Evolutionary conservation across 1,140 invertebrate species (phyloP), one percentile per base, ranked within the genome.

Genomic region (Solen grandis): DNA sequence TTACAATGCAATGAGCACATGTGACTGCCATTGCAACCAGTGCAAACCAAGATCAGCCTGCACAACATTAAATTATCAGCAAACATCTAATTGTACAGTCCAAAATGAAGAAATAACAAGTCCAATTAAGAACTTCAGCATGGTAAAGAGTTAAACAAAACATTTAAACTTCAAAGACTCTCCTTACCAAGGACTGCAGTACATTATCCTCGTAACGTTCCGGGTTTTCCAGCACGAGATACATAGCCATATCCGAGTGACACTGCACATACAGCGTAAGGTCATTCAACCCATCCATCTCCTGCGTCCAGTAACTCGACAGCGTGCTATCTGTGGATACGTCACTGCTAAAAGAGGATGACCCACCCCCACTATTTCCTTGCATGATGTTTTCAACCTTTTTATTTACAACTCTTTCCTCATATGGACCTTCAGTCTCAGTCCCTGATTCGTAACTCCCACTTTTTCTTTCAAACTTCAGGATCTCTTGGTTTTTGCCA

Each of bases 231-330:
- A 80, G 72, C n/a, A 80, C 31, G 13, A 80, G 38, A n/a, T 72
- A 8, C n/a, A 80, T 57, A n/a, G 77, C 72, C 3, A 80, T 80
- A 65, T 80, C 77, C 5, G 77, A 69, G 41, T 80, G 68, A 46
- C 77, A 63, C 41, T 80, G 77, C 16, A 80, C 77, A 54, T 80
- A 80, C 13, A 80, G 19, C 4, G 77, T 80, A 16, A 80, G 36
- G 31, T 80, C 77, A 65, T 80, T 80, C 14, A 80, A 33, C 5
- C 77, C 77, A n/a, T 72, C 68, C 77, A 80, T 80, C 22, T 65
- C 77, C 33, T 72, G 77, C 8, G 77, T 72, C 77, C 77, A 80
- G 41, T 72, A 65, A 4, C 50, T 55, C 19, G 77, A 80, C 22
- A 80, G 62, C 4, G 59, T 63, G 38, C 77, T 80, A 14, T 73